phyloP scores from a whole-genome alignment of 1,140 invertebrate species.

The Acromyrmex charruanus region DNA sequence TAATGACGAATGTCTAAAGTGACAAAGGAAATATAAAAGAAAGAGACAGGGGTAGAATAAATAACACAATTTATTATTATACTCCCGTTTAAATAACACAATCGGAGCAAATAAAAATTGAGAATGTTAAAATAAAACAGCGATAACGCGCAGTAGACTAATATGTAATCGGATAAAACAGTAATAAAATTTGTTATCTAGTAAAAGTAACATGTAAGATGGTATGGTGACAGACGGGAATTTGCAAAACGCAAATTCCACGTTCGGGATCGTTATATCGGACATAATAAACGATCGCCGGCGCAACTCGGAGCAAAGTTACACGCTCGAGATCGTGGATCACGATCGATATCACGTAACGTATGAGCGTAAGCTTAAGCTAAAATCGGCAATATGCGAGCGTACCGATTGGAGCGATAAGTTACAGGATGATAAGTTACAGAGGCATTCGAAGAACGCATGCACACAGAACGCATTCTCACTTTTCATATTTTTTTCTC shows the following conservation, averaged over 20 bases:
- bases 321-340: not conserved
- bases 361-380: conserved; percentile 54
- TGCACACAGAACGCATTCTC: conserved; percentile 50
- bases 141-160: conserved; percentile 38
- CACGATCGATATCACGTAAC: conserved; percentile 14
- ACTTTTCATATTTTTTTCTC: conserved; percentile 25
- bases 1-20: not conserved
- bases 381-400: conserved; percentile 5
- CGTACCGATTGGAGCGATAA: conserved; percentile 21
- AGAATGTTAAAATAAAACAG: conserved; percentile 39
- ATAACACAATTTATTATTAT: conserved; percentile 50
- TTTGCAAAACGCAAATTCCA: not conserved
- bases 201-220: conserved; percentile 43
- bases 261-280: conserved; percentile 6
- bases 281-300: not conserved
- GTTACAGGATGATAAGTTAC: conserved; percentile 44
- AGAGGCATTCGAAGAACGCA: conserved; percentile 52
- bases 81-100: conserved; percentile 25
- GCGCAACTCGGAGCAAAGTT: conserved; percentile 24
- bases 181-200: conserved; percentile 54
- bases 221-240: not conserved
- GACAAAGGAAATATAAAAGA: conserved; percentile 1
- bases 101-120: conserved; percentile 19
- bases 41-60: conserved; percentile 14
- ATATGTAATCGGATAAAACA: conserved; percentile 37